A percentile compares a stretch with the other conserved stretches of the same genome.
Conservation (phyloP, 92 coral and sea anemone genomes). For the Isaurus tuberculatus region DNA sequence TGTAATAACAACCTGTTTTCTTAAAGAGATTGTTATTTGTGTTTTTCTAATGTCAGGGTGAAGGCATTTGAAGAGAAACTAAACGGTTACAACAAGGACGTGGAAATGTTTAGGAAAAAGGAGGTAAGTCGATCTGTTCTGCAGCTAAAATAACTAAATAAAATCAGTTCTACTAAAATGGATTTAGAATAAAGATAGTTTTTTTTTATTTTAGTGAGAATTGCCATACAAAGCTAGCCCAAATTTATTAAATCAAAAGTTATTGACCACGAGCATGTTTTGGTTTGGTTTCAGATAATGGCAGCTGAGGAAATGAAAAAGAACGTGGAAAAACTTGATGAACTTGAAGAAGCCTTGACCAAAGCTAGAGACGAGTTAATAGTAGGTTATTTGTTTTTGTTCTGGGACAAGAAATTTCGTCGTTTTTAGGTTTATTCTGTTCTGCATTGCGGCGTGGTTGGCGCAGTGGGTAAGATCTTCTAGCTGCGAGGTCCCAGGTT, state of each 20-base stretch:
- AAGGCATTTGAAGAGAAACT: conserved; percentile 94
- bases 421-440: background rate
- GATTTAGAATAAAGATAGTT: background rate
- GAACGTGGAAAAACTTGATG: conserved; percentile 97
- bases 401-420: background rate
- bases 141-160: background rate
- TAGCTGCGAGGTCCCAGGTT: too few species aligned
- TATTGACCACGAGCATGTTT: too few species aligned
- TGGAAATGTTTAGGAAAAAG: conserved; percentile 96
- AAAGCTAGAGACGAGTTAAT: conserved; percentile 88
- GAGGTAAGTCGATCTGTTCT: conserved; percentile 62
- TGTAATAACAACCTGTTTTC: background rate
- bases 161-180: background rate
- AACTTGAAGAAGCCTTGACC: conserved; percentile 81
- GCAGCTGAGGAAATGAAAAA: conserved; percentile 99
- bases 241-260: too few species aligned
- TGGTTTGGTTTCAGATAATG: conserved; percentile 75
- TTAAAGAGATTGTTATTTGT: too few species aligned
- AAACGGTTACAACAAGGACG: conserved; percentile 94
- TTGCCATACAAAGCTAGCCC: too few species aligned
- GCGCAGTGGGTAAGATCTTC: too few species aligned
- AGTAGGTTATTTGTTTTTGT: conserved; percentile 53
- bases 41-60: conserved; percentile 59
- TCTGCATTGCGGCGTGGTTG: too few species aligned
- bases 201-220: too few species aligned